Evolutionary conservation across 2,797 vertebrate species (phyloP).

Genomic region (Bradypodion ventrale): DNA sequence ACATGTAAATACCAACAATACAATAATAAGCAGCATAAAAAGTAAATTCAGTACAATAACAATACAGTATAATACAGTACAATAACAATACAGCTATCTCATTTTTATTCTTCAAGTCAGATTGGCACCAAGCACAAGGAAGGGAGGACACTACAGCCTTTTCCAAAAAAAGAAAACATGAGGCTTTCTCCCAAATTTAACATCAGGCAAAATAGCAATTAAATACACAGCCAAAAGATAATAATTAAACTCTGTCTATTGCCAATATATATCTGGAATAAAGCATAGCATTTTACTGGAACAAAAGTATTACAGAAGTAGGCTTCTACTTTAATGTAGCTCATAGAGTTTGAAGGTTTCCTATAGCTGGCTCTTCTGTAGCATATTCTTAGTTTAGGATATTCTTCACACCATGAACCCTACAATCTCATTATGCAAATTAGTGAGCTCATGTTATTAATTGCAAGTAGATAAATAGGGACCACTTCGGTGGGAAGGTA

Average conservation of each 20-base stretch:
- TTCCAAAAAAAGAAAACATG: not conserved
- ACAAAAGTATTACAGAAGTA: conserved; percentile 7
- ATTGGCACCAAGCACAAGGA: not conserved
- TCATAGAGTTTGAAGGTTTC: conserved; percentile 41
- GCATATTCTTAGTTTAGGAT: conserved; percentile 37
- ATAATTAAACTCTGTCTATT: conserved; percentile 25
- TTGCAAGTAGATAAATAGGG: too few relatives aligned
- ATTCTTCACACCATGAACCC: conserved; percentile 31
- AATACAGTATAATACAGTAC: too few relatives aligned
- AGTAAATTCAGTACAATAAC: too few relatives aligned
- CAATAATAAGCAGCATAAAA: too few relatives aligned
- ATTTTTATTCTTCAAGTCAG: conserved; percentile 16
- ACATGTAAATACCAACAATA: too few relatives aligned
- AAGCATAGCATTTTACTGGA: conserved; percentile 8
- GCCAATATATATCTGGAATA: conserved; percentile 31
- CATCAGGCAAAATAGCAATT: conserved; percentile 9
- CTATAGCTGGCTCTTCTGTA: conserved; percentile 36
- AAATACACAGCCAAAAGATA: conserved; percentile 36
- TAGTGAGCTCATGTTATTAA: conserved; percentile 44
- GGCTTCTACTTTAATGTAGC: conserved; percentile 19
- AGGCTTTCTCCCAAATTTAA: not conserved
- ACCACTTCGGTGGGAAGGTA: too few relatives aligned
- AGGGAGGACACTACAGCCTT: not conserved
- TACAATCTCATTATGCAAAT: conserved; percentile 59
- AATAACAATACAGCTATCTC: conserved; percentile 13